A percentile compares a stretch with the other conserved stretches of the same genome.
Conservation (phyloP, 2,113 vertebrate species). For the Galemys pyrenaicus region DNA sequence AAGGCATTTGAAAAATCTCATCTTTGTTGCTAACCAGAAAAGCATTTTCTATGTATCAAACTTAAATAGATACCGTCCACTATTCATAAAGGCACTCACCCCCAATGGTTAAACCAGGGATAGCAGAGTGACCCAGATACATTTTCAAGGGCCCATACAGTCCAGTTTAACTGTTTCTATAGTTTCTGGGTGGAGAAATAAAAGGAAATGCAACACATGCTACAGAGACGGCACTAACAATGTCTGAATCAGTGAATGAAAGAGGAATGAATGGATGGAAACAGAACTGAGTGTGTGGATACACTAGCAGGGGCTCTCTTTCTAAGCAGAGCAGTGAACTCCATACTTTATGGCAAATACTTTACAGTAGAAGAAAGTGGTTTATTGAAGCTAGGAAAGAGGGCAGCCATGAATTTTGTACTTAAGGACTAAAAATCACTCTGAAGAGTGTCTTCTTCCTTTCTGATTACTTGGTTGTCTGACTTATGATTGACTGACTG, state of each 20-base stretch:
- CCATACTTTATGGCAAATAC: not conserved
- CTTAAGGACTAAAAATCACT: not conserved
- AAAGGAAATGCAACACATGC: not conserved
- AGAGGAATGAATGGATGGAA: not conserved
- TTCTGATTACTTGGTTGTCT: not conserved
- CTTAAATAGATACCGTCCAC: not conserved
- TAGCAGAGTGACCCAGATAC: not conserved
- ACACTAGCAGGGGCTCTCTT: not conserved
- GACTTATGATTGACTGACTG: not conserved
- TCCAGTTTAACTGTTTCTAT: not conserved
- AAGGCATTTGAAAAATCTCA: slow-evolving; percentile 17
- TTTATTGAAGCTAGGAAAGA: not conserved
- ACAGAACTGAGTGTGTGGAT: not conserved
- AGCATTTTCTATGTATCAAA: not conserved
- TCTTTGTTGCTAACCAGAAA: not conserved
- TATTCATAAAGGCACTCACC: not conserved
- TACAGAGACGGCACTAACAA: not conserved
- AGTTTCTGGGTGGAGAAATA: not conserved
- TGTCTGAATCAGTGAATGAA: not conserved
- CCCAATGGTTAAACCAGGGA: not conserved
- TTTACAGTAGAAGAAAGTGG: not conserved
- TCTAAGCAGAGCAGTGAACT: not conserved
- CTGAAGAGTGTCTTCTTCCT: not conserved
- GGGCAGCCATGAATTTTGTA: not conserved
- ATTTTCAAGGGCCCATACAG: not conserved